A percentile compares a stretch with the other conserved stretches of the same genome.
Conservation (phyloP, 2,113 vertebrate species). For the Cochlearius cochlearius region DNA sequence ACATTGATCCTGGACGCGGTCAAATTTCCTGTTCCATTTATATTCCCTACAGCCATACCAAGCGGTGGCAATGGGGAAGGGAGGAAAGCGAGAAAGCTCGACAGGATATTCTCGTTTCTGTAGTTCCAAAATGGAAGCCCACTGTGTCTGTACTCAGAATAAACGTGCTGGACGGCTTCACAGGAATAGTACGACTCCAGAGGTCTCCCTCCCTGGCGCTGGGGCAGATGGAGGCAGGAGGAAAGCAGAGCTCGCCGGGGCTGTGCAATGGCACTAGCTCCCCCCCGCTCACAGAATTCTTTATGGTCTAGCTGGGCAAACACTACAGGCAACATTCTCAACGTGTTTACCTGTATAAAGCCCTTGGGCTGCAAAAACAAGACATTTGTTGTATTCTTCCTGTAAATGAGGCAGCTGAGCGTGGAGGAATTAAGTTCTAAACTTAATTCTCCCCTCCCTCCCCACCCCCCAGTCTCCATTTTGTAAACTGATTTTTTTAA, state of each 20-base stretch:
- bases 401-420: slow-evolving; percentile 67
- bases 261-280: not conserved
- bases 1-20: slow-evolving; percentile 58
- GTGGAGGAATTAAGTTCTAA: slow-evolving; percentile 37
- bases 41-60: slow-evolving; percentile 23
- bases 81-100: not conserved
- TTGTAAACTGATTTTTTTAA: not conserved
- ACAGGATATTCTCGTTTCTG: slow-evolving; percentile 25
- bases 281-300: slow-evolving; percentile 53
- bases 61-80: not conserved
- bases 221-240: not conserved
- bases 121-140: slow-evolving; percentile 20
- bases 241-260: not conserved
- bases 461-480: accelerated
- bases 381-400: slow-evolving; percentile 64
- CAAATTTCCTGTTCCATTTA: slow-evolving; percentile 61
- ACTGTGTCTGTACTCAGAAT: slow-evolving; percentile 2
- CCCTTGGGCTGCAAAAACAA: slow-evolving; percentile 64
- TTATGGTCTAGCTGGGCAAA: slow-evolving; percentile 71
- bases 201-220: not conserved
- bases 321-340: slow-evolving; percentile 73
- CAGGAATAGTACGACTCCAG: not conserved
- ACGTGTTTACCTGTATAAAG: slow-evolving; percentile 71
- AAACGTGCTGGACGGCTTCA: not conserved
- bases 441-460: slow-evolving; percentile 20